phyloP scores from a whole-genome alignment of 2,113 vertebrate species.

The Erythrolamprus reginae region DNA sequence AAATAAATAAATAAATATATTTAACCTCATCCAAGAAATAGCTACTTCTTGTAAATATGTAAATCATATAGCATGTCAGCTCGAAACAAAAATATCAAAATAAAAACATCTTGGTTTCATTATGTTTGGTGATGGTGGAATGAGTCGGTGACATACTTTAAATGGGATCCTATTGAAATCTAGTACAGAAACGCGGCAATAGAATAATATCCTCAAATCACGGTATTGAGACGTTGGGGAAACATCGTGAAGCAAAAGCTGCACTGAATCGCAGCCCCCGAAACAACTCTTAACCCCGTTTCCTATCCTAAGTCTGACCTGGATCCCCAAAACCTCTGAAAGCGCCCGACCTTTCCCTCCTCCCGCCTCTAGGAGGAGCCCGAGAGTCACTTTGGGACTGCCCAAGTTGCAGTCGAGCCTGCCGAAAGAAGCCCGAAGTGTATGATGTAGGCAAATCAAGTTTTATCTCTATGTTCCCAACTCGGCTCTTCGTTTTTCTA shows the following conservation, averaged over 20 bases:
- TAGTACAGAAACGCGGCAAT: background rate
- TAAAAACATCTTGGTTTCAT: background rate
- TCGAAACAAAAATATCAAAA: background rate
- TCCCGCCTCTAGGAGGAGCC: background rate
- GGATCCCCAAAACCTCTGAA: background rate
- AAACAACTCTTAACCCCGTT: background rate
- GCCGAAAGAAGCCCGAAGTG: background rate
- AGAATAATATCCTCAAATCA: background rate
- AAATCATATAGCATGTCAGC: background rate
- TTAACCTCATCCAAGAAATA: background rate
- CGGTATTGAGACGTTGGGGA: background rate
- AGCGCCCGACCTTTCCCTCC: too few species aligned
- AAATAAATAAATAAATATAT: too few species aligned
- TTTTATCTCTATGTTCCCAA: background rate
- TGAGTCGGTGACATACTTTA: background rate
- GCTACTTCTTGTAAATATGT: background rate
- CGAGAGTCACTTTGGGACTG: background rate
- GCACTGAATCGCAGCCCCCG: background rate
- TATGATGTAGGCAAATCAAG: background rate
- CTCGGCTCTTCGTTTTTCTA: background rate
- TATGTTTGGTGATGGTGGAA: background rate
- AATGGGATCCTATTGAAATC: background rate
- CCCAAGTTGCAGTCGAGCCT: background rate
- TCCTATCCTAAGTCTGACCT: background rate
- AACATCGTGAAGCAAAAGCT: background rate